Base-by-base conservation (phyloP, 2,888 invertebrate genomes). In the Aradus depressus region DNA sequence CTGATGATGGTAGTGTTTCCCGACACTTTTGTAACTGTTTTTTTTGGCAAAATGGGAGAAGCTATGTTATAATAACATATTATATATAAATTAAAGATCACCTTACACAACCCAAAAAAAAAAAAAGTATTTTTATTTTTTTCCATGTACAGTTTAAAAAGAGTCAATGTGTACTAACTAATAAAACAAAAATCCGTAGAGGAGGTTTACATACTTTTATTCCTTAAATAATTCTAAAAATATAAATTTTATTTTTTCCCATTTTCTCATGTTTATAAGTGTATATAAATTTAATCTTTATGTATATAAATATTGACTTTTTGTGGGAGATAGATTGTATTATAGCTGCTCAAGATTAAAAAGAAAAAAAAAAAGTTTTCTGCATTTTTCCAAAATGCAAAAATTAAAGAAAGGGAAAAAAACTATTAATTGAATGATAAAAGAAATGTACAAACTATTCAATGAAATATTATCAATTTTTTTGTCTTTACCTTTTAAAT, bases 271-370 rank as follows among this genome's bases (percentile, higher is more conserved):
- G 34, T 26, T 32, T 41, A 38, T 49, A 26, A 42, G 18, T 19
- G 26, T 50, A 42, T 21, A 3, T 35, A 45, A 45, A 34, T 43
- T 41, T 49, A 50, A 31, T 42, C 35, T 26, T 26, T 50, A 47
- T 21, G 25, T 18, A 22, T 47, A 47, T 21, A 38, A 16, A 37
- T 47, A 47, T n/a, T n/a, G n/a, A n/a, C n/a, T n/a, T 47, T 47
- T 47, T 35, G 26, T n/a, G 32, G 37, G 38, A 47, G 47, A 44
- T 26, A 31, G 51, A 54, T 51, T 49, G 51, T 54, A n/a, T 34
- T 37, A 52, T 41, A 51, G 51, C 54, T 54, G 54, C 54, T 54
- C 54, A 54, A 54, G 51, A 41, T 53, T 39, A 21, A 47, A 44
- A 31, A 50, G 43, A 25, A 49, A 49, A 23, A 50, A 21, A 25